Percentiles rank a stretch among this genome's conserved stretches.
Evolutionary conservation across 2,888 invertebrate species (phyloP).

Genomic region (Deilephila porcellus): DNA sequence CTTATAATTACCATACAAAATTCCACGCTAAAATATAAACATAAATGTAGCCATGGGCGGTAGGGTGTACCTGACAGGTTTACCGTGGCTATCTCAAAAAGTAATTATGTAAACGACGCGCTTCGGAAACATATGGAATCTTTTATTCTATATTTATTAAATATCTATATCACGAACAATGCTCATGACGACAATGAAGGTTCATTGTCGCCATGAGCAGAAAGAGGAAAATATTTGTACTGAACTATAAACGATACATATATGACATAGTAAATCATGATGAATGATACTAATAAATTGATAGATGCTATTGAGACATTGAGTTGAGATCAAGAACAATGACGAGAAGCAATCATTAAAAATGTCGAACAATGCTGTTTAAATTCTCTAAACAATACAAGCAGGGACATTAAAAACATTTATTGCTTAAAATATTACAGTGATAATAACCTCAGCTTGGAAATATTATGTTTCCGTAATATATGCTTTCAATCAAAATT

Average conservation of each 20-base stretch:
- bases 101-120: too few species aligned
- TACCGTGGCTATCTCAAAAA: too few species aligned
- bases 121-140: too few species aligned
- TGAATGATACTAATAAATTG: neutral
- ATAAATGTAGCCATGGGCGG: too few species aligned
- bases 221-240: neutral
- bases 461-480: neutral
- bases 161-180: neutral
- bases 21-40: too few species aligned
- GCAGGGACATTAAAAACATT: too few species aligned
- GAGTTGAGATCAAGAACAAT: neutral
- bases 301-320: neutral
- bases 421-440: too few species aligned
- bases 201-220: too few species aligned
- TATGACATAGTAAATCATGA: neutral
- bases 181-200: neutral
- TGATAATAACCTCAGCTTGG: neutral
- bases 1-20: too few species aligned
- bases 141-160: neutral
- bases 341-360: neutral
- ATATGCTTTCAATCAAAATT: too few species aligned
- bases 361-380: neutral
- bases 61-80: too few species aligned
- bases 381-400: too few species aligned
- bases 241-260: neutral